Base-by-base conservation (phyloP, 2,113 vertebrate species). In the Pangasianodon gigas region DNA sequence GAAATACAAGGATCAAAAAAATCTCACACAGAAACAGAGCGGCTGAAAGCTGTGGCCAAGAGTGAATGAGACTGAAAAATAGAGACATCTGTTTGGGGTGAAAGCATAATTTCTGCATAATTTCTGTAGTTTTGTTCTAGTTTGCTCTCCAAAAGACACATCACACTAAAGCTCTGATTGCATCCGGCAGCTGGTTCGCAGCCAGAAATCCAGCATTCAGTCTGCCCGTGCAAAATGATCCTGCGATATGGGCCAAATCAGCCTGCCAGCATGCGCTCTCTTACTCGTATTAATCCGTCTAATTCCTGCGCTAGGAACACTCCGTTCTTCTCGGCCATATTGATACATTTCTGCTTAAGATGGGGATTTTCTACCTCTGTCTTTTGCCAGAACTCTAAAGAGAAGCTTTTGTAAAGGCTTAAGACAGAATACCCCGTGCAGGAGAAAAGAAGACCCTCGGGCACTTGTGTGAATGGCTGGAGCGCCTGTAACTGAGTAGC, bases 111-210 rank as follows among this genome's bases (percentile, higher is more conserved):
- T 90, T 77, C 24, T 8, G 69, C 26, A 56, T 26, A 85, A 74
- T 85, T 84, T 62, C 77, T 77, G 60, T 56, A 41, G 91, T 91
- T 93, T 93, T 89, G 88, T 90, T 90, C 92, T 90, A 91, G 93
- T 90, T 93, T 89, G 91, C 85, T 84, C 83, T 92, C 92, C 91
- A 90, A 94, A 92, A 62, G 58, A 60, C 87, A 91, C 90, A 93
- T 91, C 84, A 87, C 90, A 69, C 71, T 86, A 87, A 92, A 84
- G 29, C 90, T 69, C 89, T 94, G 92, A 95, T 95, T 93, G 92
- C 91, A 94, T 94, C 93, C 83, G 92, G 95, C 94, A 95, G 93
- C 93, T 93, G 89, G 90, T 79, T 92, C 84, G 58, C 89, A 90
- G 93, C 90, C 94, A 94, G 93, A 91, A 91, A 87, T 32, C 54